Evolutionary conservation across 64 coral and sea anemone species (phyloP).

Genomic region (Montipora sp.): DNA sequence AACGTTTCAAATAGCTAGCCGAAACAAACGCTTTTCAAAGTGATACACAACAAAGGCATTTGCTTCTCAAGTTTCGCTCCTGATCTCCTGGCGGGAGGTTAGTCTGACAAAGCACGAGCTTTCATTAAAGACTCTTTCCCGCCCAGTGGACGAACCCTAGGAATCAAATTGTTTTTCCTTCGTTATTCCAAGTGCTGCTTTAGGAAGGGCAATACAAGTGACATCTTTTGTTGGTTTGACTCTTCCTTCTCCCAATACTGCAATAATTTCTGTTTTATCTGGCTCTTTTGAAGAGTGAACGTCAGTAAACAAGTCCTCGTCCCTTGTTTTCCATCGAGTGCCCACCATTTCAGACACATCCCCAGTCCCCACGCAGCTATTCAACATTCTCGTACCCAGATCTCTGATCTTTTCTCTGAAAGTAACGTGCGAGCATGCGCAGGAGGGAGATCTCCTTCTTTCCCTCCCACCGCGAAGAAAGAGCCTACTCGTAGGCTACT

Average conservation of each 20-base stretch:
- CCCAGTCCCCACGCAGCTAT: too few relatives aligned
- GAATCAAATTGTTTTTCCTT: not conserved
- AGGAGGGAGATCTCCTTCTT: too few relatives aligned
- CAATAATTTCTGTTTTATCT: slow-evolving; percentile 67
- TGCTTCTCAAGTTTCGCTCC: slow-evolving; percentile 33
- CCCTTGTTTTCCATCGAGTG: slow-evolving; percentile 25
- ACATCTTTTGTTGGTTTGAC: slow-evolving; percentile 71
- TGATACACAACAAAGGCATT: not conserved
- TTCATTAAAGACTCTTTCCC: slow-evolving; percentile 65
- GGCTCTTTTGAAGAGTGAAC: slow-evolving; percentile 49
- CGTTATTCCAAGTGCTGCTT: slow-evolving; percentile 58
- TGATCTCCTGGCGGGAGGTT: slow-evolving; percentile 58
- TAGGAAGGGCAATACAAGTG: slow-evolving; percentile 50
- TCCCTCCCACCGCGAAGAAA: slow-evolving; percentile 33
- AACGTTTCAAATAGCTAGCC: too few relatives aligned
- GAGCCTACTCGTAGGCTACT: too few relatives aligned
- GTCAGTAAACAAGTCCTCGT: slow-evolving; percentile 56
- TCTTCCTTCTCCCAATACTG: slow-evolving; percentile 66
- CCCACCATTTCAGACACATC: too few relatives aligned
- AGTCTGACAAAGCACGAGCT: slow-evolving; percentile 65
- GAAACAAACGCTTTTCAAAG: not conserved
- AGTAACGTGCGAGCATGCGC: too few relatives aligned
- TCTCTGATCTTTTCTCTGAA: too few relatives aligned
- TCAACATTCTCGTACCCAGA: too few relatives aligned
- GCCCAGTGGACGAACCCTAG: too few relatives aligned